phyloP scores from a whole-genome alignment of 2,888 invertebrate genomes.

The Adelphocoris suturalis region DNA sequence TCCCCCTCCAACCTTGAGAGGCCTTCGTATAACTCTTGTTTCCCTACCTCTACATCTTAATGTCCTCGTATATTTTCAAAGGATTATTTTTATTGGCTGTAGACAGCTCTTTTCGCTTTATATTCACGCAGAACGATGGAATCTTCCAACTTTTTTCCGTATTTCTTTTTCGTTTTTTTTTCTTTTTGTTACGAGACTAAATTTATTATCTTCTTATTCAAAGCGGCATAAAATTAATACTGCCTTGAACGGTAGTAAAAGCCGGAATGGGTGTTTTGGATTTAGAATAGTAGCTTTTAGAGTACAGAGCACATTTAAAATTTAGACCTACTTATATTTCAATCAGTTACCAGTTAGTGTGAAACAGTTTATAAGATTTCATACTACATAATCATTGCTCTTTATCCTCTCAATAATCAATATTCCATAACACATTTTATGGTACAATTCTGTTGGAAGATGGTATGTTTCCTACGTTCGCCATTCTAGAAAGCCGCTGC shows the following conservation, averaged over 20 bases:
- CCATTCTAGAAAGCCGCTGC: no score
- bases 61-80: conserved; percentile 74
- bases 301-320: background rate
- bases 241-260: background rate
- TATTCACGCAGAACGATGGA: conserved; percentile 62
- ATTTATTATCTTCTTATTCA: conserved; percentile 67
- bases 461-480: no score
- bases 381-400: background rate
- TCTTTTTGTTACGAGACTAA: conserved; percentile 20
- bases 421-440: no score
- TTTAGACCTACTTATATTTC: background rate
- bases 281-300: background rate
- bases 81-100: conserved; percentile 75
- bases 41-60: conserved; percentile 73
- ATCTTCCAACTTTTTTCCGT: conserved; percentile 63
- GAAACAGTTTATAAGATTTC: background rate
- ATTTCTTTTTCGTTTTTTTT: conserved; percentile 11
- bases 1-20: conserved; percentile 46
- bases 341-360: no score
- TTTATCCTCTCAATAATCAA: background rate
- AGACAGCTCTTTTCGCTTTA: conserved; percentile 71
- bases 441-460: no score
- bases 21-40: conserved; percentile 72
- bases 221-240: conserved; percentile 20
- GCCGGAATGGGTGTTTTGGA: background rate